Percentiles rank a stretch among this genome's conserved stretches.
phyloP scores from a whole-genome alignment of 2,113 vertebrate genomes.

The Rhegmatorhina hoffmannsi region DNA sequence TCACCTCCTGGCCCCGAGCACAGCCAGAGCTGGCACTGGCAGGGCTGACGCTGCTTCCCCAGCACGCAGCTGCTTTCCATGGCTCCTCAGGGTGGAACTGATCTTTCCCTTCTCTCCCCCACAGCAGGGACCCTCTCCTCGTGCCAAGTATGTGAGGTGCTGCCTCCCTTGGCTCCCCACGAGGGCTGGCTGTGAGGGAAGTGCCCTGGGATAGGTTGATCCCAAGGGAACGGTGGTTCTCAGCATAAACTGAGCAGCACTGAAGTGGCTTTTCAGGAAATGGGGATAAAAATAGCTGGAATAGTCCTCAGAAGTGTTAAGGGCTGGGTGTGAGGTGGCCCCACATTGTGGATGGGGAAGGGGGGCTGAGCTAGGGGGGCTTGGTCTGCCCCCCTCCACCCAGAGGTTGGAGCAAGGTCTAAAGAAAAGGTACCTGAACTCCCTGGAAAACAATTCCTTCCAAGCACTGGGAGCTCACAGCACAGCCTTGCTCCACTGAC shows the following conservation, averaged over 20 bases:
- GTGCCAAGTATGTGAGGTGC: not conserved
- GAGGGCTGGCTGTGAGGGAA: not conserved
- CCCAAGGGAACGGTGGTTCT: not conserved
- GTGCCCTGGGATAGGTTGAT: not conserved
- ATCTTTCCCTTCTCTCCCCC: not conserved
- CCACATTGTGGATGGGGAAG: accelerated
- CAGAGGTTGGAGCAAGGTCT: not conserved
- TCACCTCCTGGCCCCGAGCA: not conserved
- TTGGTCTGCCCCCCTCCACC: not conserved
- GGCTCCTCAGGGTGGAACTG: not conserved
- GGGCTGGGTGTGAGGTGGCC: not conserved
- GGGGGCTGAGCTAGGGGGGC: not conserved
- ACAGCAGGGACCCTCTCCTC: not conserved
- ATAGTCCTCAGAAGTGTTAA: accelerated
- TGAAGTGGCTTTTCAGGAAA: not conserved
- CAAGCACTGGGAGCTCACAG: accelerated
- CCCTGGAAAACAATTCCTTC: not conserved
- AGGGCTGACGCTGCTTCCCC: not conserved
- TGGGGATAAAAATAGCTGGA: not conserved
- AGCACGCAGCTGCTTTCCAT: not conserved
- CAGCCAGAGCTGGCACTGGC: not conserved
- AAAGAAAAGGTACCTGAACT: not conserved
- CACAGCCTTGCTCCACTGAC: not conserved
- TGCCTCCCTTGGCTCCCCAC: not conserved
- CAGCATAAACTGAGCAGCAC: not conserved